Evolutionary conservation across 2,888 invertebrate genomes (phyloP).

Genomic region (Pseudococcus longispinus): DNA sequence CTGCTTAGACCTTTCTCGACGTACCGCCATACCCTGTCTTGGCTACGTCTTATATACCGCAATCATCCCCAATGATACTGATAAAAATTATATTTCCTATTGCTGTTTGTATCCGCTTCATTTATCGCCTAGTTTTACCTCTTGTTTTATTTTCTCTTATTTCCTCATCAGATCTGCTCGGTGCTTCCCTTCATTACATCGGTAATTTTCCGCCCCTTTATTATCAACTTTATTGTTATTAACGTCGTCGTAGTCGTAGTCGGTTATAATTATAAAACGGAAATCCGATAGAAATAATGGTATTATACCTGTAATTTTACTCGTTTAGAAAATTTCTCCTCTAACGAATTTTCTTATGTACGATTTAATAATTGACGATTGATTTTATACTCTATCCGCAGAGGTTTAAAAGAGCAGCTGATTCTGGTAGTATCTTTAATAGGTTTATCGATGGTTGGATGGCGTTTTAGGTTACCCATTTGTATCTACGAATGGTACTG

Average conservation of each 20-base stretch:
- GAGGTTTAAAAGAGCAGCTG: not conserved
- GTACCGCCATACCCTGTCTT: not conserved
- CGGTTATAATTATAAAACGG: not conserved
- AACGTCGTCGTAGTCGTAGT: not conserved
- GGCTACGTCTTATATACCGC: not conserved
- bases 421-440: not conserved
- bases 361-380: not conserved
- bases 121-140: not conserved
- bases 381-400: not conserved
- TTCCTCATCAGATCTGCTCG: not conserved
- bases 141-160: not conserved
- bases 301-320: slow-evolving; percentile 6
- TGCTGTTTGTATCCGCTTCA: not conserved
- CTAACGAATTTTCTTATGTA: not conserved
- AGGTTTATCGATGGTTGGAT: not conserved
- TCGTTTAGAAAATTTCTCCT: not conserved
- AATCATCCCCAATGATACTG: not conserved
- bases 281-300: not conserved
- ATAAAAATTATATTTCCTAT: slow-evolving; percentile 21
- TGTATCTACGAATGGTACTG: too few relatives aligned
- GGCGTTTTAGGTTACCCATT: not conserved
- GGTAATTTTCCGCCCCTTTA: not conserved
- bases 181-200: not conserved
- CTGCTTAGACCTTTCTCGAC: not conserved
- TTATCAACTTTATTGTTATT: not conserved